Percentiles rank a stretch among this genome's conserved stretches.
phyloP scores from a whole-genome alignment of 1,140 invertebrate species.

The Drosophila hydei region DNA sequence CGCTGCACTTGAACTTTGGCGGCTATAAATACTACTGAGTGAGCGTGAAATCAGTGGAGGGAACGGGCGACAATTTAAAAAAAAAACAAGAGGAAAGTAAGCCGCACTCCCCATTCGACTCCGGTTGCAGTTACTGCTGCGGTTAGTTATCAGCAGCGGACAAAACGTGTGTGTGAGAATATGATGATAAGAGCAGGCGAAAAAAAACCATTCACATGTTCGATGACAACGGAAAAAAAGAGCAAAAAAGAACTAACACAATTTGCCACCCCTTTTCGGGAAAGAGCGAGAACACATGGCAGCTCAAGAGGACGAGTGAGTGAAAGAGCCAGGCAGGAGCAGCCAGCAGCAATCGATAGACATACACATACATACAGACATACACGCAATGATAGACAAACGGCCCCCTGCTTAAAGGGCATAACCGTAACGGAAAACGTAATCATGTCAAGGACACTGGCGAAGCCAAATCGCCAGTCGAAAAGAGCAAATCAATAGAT shows the following conservation, averaged over 20 bases:
- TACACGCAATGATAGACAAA: background rate
- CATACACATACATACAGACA: background rate
- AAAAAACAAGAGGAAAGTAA: background rate
- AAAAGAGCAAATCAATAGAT: slow-evolving; percentile 14
- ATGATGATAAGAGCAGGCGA: slow-evolving; percentile 17
- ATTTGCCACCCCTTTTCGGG: slow-evolving; percentile 31
- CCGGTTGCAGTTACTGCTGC: slow-evolving; percentile 7
- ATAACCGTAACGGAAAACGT: slow-evolving; percentile 26
- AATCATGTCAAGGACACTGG: slow-evolving; percentile 47
- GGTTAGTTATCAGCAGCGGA: slow-evolving; percentile 21
- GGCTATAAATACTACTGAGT: slow-evolving; percentile 35
- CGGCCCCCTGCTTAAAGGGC: background rate
- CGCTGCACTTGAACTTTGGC: slow-evolving; percentile 42
- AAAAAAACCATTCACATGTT: slow-evolving; percentile 17
- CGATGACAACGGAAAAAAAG: slow-evolving; percentile 5
- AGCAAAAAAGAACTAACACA: background rate
- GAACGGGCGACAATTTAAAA: slow-evolving; percentile 3
- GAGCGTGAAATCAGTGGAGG: background rate
- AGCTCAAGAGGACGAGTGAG: background rate
- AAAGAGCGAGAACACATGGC: background rate
- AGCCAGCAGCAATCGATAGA: slow-evolving; percentile 34
- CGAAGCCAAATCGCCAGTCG: slow-evolving; percentile 16
- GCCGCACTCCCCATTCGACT: slow-evolving; percentile 33
- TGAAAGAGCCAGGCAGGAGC: slow-evolving; percentile 11
- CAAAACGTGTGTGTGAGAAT: slow-evolving; percentile 22